Evolutionary conservation across 2,113 vertebrate genomes (phyloP).

Genomic region (Leptodactylus fuscus): DNA sequence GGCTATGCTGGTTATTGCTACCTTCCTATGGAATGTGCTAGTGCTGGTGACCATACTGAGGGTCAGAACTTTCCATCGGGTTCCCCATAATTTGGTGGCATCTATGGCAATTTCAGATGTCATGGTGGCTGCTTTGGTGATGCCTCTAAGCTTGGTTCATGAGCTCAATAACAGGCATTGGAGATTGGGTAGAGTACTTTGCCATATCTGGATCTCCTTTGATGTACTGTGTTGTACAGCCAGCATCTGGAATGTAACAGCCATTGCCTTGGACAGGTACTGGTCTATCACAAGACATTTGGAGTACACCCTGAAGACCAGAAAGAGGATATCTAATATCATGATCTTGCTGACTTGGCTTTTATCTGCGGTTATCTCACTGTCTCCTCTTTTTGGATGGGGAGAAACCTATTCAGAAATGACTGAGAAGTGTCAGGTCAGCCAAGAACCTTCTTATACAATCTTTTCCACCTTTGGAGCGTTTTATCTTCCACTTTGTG

Average conservation of each 20-base stretch:
- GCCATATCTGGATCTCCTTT: slow-evolving; percentile 92
- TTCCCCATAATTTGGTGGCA: slow-evolving; percentile 95
- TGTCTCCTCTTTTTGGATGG: slow-evolving; percentile 93
- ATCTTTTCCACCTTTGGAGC: slow-evolving; percentile 96
- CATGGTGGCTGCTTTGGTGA: slow-evolving; percentile 93
- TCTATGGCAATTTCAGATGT: slow-evolving; percentile 94
- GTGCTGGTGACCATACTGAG: slow-evolving; percentile 92
- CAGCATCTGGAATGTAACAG: slow-evolving; percentile 98
- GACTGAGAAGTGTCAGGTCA: slow-evolving; percentile 88
- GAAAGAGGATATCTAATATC: slow-evolving; percentile 87
- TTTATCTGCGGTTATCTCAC: slow-evolving; percentile 88
- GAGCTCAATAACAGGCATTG: slow-evolving; percentile 88
- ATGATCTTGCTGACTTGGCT: slow-evolving; percentile 94
- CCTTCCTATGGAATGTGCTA: slow-evolving; percentile 92
- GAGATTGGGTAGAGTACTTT: slow-evolving; percentile 86
- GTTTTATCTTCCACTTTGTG: slow-evolving; percentile 92
- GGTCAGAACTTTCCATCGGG: slow-evolving; percentile 91
- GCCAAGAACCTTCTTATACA: slow-evolving; percentile 90
- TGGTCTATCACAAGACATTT: slow-evolving; percentile 96
- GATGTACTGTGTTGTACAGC: slow-evolving; percentile 97
- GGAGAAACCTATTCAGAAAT: slow-evolving; percentile 89
- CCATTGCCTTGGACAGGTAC: slow-evolving; percentile 95
- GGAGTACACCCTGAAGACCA: slow-evolving; percentile 87
- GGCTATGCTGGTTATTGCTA: slow-evolving; percentile 87
- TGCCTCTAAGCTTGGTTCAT: slow-evolving; percentile 91